Base-by-base conservation (phyloP, 2,113 vertebrate genomes). In the Microtus oregoni region DNA sequence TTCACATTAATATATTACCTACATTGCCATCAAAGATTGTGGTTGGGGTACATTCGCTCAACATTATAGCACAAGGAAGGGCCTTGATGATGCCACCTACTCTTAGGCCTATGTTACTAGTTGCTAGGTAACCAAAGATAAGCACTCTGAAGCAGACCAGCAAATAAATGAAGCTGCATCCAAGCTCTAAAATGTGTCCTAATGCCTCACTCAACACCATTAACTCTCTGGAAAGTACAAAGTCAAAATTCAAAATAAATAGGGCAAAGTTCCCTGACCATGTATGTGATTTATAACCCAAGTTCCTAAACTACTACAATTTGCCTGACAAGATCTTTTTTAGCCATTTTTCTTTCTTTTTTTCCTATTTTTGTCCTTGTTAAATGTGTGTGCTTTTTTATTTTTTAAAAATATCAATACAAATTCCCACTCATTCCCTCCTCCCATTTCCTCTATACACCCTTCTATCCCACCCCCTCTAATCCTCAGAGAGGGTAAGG, bases 41-140 rank as follows among this genome's bases (percentile, higher is more conserved):
- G 9, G 15, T 81, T 92, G 95, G 77, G 73, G 58, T 89, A 86
- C 47, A 72, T 92, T 68, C 24, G 61, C 32, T 92, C 58, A 90
- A 63, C 89, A 93, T 91, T 85, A 78, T 3, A 85, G 67, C n/a
- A 86, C 67, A 91, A 67, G 32, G n/a, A 90, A 92, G 13, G 82
- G n/a, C 2, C 24, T 92, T 89, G 20, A 81, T 81, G 61, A 47
- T 19, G 89, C 86, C 28, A n/a, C 65, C 70, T 94, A 65, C 72
- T 75, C 19, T 83, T 75, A 90, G 35, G 24, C 50, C 50, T 89
- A 78, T 11, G 81, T 89, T 89, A 87, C 22, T 52, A 89, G 86
- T 86, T 97, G 61, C 89, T 96, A 95, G 86, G 82, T 86, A 95
- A 95, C 55, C 4, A 55, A 77, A 92, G 47, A 86, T 88, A 91